Conservation (phyloP, 2,113 vertebrate genomes). For the Cervus canadensis region DNA sequence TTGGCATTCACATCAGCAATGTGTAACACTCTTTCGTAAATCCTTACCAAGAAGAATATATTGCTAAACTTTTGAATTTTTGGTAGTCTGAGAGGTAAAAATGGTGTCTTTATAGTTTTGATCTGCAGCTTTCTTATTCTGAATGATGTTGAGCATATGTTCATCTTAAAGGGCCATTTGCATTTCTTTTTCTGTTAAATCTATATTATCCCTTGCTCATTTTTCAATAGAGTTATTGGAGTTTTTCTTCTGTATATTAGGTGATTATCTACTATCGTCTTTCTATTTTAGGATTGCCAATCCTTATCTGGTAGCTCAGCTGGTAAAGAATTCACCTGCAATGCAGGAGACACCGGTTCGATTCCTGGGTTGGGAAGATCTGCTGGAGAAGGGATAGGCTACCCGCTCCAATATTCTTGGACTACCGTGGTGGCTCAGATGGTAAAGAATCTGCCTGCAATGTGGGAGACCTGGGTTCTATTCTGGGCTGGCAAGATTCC, state of each 20-base stretch:
- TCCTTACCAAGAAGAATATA: neutral
- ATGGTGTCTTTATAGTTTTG: neutral
- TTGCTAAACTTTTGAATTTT: neutral
- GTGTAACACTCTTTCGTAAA: neutral
- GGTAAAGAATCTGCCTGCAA: neutral
- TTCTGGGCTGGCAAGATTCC: neutral
- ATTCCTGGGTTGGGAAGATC: neutral
- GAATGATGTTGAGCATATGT: neutral
- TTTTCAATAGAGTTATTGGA: neutral
- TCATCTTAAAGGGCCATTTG: neutral
- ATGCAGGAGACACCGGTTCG: neutral
- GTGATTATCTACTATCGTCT: neutral
- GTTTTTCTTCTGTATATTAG: neutral
- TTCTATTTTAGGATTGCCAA: neutral
- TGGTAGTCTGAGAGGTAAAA: neutral
- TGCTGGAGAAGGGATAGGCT: neutral
- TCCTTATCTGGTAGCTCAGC: neutral
- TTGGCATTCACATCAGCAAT: neutral
- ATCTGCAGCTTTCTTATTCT: neutral
- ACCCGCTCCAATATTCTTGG: neutral
- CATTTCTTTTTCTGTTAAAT: slow-evolving; percentile 1
- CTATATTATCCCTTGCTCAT: neutral
- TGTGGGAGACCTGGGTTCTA: fast-evolving
- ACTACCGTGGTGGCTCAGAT: neutral
- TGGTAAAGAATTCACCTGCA: neutral